Conservation (phyloP, 2,113 vertebrate species). For the Bucco capensis region DNA sequence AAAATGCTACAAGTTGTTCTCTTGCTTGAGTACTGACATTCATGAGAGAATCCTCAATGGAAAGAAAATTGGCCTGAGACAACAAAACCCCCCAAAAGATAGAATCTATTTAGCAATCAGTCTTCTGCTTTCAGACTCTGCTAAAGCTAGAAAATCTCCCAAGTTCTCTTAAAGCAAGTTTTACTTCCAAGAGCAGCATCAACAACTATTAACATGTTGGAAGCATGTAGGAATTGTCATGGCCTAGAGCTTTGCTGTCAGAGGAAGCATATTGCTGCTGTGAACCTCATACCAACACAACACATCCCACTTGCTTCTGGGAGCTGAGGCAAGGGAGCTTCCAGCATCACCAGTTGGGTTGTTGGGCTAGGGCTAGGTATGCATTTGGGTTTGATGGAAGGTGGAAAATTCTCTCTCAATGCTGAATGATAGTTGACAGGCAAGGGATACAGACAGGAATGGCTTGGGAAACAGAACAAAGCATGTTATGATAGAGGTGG, state of each 20-base stretch:
- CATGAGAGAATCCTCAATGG: neutral
- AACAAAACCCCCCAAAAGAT: neutral
- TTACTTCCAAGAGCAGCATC: neutral
- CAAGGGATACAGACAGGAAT: neutral
- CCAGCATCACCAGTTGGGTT: neutral
- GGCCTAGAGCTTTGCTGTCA: neutral
- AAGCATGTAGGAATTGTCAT: neutral
- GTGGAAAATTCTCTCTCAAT: neutral
- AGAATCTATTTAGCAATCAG: neutral
- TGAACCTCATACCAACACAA: neutral
- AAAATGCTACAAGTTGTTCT: neutral
- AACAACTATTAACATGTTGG: neutral
- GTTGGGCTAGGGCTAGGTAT: neutral
- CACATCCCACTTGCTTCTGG: neutral
- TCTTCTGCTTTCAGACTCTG: neutral
- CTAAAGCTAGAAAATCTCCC: neutral
- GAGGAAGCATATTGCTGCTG: neutral
- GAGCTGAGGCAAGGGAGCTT: neutral
- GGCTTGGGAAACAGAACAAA: neutral
- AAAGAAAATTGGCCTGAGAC: neutral
- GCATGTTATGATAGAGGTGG: neutral
- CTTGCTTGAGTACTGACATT: neutral
- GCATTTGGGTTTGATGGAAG: neutral
- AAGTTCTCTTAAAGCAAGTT: neutral
- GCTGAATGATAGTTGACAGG: neutral